Base-by-base conservation (phyloP, 2,888 invertebrate species). In the Drosophila nr. perissopoda region DNA sequence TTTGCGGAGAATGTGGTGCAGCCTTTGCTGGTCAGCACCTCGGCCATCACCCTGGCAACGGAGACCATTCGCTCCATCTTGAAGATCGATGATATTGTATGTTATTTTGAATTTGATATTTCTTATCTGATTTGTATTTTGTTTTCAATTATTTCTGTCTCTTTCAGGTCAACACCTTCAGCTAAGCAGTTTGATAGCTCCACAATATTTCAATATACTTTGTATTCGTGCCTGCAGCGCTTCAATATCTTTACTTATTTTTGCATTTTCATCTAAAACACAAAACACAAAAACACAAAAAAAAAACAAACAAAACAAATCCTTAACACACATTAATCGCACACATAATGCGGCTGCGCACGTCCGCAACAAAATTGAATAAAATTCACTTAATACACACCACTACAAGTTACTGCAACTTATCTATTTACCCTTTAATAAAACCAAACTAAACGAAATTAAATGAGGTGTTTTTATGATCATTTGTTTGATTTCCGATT, bases 21-120 rank as follows among this genome's bases (percentile, higher is more conserved):
- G 93, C 99, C 99, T 53, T 95, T 99, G 84, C 95, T 99, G 91
- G 99, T 99, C 61, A 98, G 98, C 67, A 96, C 96, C 59, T 98
- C 98, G 83, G 98, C 99, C 57, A 96, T 99, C 82, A 97, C 96
- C 64, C 95, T 99, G 87, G 97, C 99, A 76, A 97, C 99, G 0
- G 99, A 99, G 94, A 99, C 99, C 59, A 98, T 99, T 75, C 96
- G 99, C 89, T 98, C 98, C 88, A 99, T 99, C 94, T 95, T 99
- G 92, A 99, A 99, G 94, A 99, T 99, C 91, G 99, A 99, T 94
- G 99, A 99, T 94, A 99, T 99, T 93, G 98, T 99, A 84, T 92
- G 92, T 92, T 2, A 1, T 10, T 46, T 25, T 2, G 0, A 25
- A 54, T 18, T 18, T 2, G 16, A 27, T 4, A 2, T 11, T 1